Conservation (phyloP, 2,888 invertebrate species). For the Coenonympha glycerion region DNA sequence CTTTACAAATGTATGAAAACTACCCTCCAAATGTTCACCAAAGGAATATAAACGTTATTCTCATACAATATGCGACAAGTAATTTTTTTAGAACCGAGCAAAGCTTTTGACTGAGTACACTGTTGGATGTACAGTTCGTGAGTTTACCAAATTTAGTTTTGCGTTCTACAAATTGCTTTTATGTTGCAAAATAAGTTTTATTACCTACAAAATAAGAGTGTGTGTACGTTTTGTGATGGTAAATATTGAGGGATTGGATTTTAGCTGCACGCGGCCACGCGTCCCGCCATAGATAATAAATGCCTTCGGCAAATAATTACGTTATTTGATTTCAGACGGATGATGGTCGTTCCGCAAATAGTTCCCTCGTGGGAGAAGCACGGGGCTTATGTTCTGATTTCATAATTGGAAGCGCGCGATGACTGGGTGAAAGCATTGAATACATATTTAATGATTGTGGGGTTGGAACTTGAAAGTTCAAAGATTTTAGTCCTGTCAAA, state of each 20-base stretch:
- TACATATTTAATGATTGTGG: slow-evolving; percentile 9
- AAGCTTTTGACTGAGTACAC: neutral
- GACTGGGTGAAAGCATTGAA: slow-evolving; percentile 3
- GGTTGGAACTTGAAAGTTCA: neutral
- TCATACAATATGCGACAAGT: neutral
- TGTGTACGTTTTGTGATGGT: slow-evolving; percentile 31
- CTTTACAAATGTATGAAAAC: slow-evolving; percentile 19
- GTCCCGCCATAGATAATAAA: slow-evolving; percentile 68
- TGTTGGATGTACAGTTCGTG: slow-evolving; percentile 20
- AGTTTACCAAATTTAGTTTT: slow-evolving; percentile 15
- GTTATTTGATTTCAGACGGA: slow-evolving; percentile 72
- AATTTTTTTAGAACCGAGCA: neutral
- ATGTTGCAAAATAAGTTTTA: slow-evolving; percentile 21
- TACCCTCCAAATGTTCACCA: neutral
- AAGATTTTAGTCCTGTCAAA: no score
- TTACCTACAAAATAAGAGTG: neutral
- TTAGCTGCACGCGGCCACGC: slow-evolving; percentile 56
- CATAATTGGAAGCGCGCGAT: slow-evolving; percentile 22
- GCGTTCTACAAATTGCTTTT: neutral
- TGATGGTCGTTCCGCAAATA: slow-evolving; percentile 67
- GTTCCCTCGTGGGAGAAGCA: slow-evolving; percentile 61
- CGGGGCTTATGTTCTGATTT: slow-evolving; percentile 29
- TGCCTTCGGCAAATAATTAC: slow-evolving; percentile 73
- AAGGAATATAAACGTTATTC: slow-evolving; percentile 11
- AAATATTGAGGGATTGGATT: slow-evolving; percentile 9